phyloP scores from a whole-genome alignment of 2,888 invertebrate species.

The Piscicola geometra region DNA sequence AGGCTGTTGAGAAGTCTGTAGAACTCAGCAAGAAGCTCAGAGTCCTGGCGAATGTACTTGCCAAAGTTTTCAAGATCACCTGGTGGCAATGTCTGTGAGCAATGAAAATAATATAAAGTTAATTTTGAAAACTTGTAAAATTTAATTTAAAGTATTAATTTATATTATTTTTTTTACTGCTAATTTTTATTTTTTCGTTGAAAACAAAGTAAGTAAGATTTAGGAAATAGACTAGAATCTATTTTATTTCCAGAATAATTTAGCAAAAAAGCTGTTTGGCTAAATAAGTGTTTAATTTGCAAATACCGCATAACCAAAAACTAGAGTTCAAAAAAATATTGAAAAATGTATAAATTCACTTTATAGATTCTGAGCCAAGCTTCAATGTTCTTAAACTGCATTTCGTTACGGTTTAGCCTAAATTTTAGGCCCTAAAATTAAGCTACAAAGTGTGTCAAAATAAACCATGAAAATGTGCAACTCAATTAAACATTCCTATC shows the following conservation, averaged over 20 bases:
- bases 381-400: slow-evolving; percentile 3
- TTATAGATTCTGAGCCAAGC: background rate
- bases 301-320: too few relatives aligned
- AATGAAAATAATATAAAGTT: background rate
- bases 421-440: background rate
- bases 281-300: too few relatives aligned
- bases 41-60: slow-evolving; percentile 4
- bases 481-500: background rate
- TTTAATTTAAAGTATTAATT: background rate
- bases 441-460: background rate
- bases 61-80: slow-evolving; percentile 2
- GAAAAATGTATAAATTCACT: background rate
- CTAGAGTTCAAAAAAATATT: background rate
- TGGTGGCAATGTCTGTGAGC: background rate
- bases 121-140: background rate
- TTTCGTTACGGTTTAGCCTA: background rate
- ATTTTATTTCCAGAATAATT: too few relatives aligned
- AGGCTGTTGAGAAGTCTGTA: background rate
- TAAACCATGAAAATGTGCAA: background rate
- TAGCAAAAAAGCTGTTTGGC: too few relatives aligned
- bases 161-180: too few relatives aligned
- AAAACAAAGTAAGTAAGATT: too few relatives aligned
- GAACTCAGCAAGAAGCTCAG: background rate
- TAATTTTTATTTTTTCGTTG: too few relatives aligned
- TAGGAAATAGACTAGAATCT: too few relatives aligned